Evolutionary conservation across 2,797 vertebrate species (phyloP).

Genomic region (Pelochelys cantorii): DNA sequence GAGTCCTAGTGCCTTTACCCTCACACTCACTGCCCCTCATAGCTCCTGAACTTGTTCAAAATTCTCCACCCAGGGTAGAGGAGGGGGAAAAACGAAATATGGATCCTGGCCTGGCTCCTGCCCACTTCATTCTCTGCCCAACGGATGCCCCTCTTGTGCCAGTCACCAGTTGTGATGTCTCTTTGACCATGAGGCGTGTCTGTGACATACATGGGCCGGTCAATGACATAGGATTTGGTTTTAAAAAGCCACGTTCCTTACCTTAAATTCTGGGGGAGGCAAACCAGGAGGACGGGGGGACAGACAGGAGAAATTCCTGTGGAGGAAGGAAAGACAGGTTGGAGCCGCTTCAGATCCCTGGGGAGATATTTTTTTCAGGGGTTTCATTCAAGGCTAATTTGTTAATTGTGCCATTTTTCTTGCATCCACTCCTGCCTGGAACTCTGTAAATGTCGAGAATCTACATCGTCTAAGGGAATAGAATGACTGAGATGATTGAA

Average conservation of each 20-base stretch:
- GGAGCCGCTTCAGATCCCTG: neutral
- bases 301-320: neutral
- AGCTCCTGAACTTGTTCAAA: no score
- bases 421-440: neutral
- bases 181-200: neutral
- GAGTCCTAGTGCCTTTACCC: no score
- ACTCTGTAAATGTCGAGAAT: neutral
- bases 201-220: neutral
- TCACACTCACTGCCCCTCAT: no score
- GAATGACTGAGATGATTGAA: neutral
- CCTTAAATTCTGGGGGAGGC: neutral
- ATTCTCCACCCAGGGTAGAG: no score
- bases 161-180: no score
- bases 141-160: no score
- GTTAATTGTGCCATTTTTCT: neutral
- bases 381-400: neutral
- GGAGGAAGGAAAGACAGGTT: fast-evolving
- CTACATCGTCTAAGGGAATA: neutral
- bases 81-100: no score
- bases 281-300: neutral
- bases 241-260: neutral
- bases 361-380: neutral
- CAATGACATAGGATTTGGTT: fast-evolving
- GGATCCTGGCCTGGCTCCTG: no score
- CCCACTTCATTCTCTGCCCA: no score